Conservation (phyloP, 2,113 vertebrate species). For the Zosterops lateralis region DNA sequence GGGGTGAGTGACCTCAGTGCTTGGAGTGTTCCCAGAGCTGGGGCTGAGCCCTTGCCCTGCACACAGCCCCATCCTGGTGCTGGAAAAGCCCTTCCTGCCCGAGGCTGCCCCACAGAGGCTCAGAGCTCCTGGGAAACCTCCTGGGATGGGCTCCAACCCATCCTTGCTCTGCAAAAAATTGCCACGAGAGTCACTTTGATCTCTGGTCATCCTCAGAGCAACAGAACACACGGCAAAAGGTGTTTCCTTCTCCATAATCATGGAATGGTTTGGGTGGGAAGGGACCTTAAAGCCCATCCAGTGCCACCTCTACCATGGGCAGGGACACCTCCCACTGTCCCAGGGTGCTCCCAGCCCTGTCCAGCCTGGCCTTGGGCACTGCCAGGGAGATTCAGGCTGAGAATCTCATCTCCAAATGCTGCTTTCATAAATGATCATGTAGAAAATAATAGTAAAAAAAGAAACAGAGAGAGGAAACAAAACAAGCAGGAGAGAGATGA, state of each 20-base stretch:
- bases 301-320: too few species aligned
- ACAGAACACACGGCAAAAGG: background rate
- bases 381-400: background rate
- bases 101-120: background rate
- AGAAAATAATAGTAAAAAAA: background rate
- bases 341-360: background rate
- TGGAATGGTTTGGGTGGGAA: background rate
- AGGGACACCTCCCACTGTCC: background rate
- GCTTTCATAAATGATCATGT: background rate
- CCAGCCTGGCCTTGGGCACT: background rate
- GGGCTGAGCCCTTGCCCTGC: background rate
- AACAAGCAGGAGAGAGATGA: background rate
- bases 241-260: background rate
- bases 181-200: background rate
- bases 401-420: background rate
- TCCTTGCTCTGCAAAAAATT: background rate
- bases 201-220: background rate
- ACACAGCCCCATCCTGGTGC: background rate
- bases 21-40: background rate
- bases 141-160: background rate
- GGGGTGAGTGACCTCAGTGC: background rate
- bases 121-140: background rate
- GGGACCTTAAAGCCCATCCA: background rate
- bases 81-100: background rate
- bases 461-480: background rate